Conservation (phyloP, 2,888 invertebrate species). For the Acronicta alni region DNA sequence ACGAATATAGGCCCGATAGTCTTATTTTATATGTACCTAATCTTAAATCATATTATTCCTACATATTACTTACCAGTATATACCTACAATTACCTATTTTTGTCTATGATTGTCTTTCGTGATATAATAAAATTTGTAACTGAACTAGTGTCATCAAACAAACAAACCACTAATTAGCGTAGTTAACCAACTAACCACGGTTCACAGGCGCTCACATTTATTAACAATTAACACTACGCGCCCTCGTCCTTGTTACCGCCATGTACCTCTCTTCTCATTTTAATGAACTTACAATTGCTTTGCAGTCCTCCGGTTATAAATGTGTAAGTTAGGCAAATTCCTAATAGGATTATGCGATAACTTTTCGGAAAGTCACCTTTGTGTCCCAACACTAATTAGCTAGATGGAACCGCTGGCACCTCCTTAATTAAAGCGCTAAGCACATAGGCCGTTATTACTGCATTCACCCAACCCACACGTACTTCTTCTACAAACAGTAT, state of each 20-base stretch:
- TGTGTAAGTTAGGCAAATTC: constrained; percentile 35
- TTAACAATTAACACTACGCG: constrained; percentile 21
- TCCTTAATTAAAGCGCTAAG: constrained; percentile 52
- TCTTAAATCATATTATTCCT: too few species aligned
- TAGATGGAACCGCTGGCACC: constrained; percentile 34
- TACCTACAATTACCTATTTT: too few species aligned
- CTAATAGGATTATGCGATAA: constrained; percentile 47
- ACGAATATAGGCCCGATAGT: too few species aligned
- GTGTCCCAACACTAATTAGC: constrained; percentile 52
- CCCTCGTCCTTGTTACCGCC: constrained; percentile 14
- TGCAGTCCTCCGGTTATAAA: constrained; percentile 27
- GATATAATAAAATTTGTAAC: too few species aligned
- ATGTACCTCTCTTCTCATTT: constrained; percentile 26
- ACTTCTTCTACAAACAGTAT: constrained; percentile 12
- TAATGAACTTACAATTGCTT: constrained; percentile 44
- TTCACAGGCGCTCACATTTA: constrained; percentile 21
- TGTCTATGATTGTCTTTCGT: too few species aligned
- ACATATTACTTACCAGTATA: too few species aligned
- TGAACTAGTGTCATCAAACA: neutral
- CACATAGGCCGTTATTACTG: constrained; percentile 45
- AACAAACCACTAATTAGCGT: constrained; percentile 21
- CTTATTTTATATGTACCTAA: too few species aligned
- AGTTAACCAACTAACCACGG: constrained; percentile 10
- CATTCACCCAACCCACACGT: constrained; percentile 21
- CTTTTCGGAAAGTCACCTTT: constrained; percentile 44